Evolutionary conservation across 2,113 vertebrate species (phyloP).

Genomic region (Oryzias woworae): DNA sequence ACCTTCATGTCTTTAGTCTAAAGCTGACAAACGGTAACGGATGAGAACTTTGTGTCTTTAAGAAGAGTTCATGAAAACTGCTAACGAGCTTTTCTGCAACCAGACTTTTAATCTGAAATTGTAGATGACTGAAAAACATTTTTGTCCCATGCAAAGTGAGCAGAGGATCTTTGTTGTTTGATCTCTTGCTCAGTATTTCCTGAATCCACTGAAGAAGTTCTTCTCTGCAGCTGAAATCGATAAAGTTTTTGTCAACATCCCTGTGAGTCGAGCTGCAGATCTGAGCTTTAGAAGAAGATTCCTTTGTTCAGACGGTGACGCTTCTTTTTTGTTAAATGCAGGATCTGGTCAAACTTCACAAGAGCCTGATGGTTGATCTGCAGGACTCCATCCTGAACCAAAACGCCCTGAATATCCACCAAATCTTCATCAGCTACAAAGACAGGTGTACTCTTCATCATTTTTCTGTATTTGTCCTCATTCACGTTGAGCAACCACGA

Average conservation of each 20-base stretch:
- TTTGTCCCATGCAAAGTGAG: not conserved
- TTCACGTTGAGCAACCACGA: not conserved
- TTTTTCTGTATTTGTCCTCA: not conserved
- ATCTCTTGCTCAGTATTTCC: conserved; percentile 82
- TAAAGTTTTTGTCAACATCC: conserved; percentile 89
- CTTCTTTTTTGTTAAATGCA: conserved; percentile 53
- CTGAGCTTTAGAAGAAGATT: not conserved
- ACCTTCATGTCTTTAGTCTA: not conserved
- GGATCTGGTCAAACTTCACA: conserved; percentile 92
- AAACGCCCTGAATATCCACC: conserved; percentile 88
- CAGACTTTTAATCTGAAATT: not conserved
- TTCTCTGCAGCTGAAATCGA: conserved; percentile 85
- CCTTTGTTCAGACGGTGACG: not conserved
- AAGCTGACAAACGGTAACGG: not conserved
- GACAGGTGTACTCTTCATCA: conserved; percentile 83
- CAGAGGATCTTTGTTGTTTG: not conserved
- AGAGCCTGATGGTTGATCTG: conserved; percentile 85
- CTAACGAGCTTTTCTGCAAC: not conserved
- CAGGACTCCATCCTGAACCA: conserved; percentile 89
- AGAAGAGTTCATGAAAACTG: no score
- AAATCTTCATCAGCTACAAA: conserved; percentile 92
- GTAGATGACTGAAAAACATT: not conserved
- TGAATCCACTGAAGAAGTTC: conserved; percentile 88
- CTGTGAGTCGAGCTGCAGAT: conserved; percentile 76
- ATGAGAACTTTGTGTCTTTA: not conserved